Evolutionary conservation across 2,113 vertebrate species (phyloP).

Genomic region (Atlantisia rogersi): DNA sequence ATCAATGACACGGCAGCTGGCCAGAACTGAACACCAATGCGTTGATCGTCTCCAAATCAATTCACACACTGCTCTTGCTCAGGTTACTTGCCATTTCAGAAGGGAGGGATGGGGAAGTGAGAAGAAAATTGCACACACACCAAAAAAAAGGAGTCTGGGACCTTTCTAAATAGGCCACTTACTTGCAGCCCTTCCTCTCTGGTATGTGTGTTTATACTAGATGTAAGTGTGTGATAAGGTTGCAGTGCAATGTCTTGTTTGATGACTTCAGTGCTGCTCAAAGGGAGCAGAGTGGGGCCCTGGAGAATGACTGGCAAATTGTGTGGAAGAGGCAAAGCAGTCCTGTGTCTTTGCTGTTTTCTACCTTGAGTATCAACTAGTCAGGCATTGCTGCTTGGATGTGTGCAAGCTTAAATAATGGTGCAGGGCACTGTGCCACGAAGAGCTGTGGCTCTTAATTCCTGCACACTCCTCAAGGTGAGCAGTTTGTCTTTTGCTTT

Average conservation of each 20-base stretch:
- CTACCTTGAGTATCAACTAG: background rate
- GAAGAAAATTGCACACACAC: slow-evolving; percentile 68
- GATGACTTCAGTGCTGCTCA: background rate
- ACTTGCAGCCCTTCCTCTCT: background rate
- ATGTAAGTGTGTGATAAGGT: slow-evolving; percentile 8
- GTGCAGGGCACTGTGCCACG: background rate
- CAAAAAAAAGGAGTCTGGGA: slow-evolving; percentile 52
- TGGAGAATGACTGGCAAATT: background rate
- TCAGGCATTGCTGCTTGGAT: background rate
- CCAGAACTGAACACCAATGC: slow-evolving; percentile 68
- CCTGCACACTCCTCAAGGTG: slow-evolving; percentile 31
- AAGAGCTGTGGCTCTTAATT: slow-evolving; percentile 3
- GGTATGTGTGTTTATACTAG: background rate
- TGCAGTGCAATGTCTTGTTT: background rate
- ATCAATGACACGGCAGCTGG: slow-evolving; percentile 73
- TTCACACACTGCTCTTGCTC: slow-evolving; percentile 75
- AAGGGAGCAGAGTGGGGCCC: background rate
- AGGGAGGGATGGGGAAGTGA: slow-evolving; percentile 63
- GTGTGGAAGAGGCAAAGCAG: background rate
- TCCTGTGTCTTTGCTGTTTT: rapidly evolving
- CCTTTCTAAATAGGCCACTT: slow-evolving; percentile 51
- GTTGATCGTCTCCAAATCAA: slow-evolving; percentile 78
- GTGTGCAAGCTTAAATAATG: background rate
- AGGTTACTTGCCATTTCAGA: slow-evolving; percentile 76
- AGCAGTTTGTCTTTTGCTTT: slow-evolving; percentile 30